A percentile compares a stretch with the other conserved stretches of the same genome.
These are phyloP conservation scores for Cheilosia scutellata DNA, from an alignment of 2,888 invertebrate species.

Conservation along the genomic window DNA sequence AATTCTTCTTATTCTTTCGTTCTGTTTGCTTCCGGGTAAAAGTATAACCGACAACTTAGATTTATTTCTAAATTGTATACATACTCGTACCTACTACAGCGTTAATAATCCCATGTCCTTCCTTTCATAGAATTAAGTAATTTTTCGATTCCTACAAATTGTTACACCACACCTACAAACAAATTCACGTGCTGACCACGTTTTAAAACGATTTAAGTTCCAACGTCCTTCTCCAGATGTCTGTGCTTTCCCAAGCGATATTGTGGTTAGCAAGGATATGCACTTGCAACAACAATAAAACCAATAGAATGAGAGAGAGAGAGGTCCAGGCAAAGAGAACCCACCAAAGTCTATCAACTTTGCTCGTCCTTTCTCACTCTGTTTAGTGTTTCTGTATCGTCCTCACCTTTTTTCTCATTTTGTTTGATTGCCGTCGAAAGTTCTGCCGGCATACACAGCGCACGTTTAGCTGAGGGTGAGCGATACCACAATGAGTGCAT, in stretches of 20 bases:
- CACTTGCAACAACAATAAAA: conserved; percentile 36
- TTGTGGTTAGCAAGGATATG: conserved; percentile 36
- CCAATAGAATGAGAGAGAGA: background rate
- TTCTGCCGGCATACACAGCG: conserved; percentile 57
- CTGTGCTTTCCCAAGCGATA: conserved; percentile 41
- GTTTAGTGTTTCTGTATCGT: background rate
- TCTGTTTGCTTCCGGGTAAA: conserved; percentile 6
- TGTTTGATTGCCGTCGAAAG: conserved; percentile 48
- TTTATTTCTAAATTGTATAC: conserved; percentile 17
- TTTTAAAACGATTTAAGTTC: conserved; percentile 52
- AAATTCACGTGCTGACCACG: conserved; percentile 59
- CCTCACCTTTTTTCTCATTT: conserved; percentile 16
- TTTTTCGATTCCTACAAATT: background rate
- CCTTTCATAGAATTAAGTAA: background rate
- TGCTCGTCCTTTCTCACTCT: conserved; percentile 12
- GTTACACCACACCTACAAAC: background rate
- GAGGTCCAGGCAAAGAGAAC: background rate
- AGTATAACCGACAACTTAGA: conserved; percentile 9
- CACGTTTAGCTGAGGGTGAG: conserved; percentile 67
- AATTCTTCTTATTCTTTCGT: conserved; percentile 19
- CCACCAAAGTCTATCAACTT: conserved; percentile 47
- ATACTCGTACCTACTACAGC: background rate
- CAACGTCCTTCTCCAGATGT: conserved; percentile 62
- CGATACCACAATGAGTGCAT: conserved; percentile 80
- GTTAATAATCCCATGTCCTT: conserved; percentile 19